Evolutionary conservation across 2,888 invertebrate species (phyloP), one percentile per base, ranked within the genome.

Genomic region (Ophion obscuratus): DNA sequence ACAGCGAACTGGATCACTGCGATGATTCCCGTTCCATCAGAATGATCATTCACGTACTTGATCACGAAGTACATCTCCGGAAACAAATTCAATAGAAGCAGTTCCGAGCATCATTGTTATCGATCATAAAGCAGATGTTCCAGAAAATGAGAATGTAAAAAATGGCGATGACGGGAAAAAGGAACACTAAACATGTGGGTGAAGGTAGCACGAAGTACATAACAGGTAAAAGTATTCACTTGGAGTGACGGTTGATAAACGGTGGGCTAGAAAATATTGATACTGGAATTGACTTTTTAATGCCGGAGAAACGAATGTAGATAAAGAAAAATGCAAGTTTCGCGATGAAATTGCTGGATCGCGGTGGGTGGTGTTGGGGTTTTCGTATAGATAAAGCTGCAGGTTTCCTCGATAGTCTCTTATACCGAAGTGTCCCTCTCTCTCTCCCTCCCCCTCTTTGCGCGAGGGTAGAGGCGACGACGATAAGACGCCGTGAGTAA

Each of bases 401-500:
- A 68, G 71, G 71, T 66, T 78, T 77, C 68, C 71, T 71, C 70
- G 81, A 76, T 79, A 77, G 68, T 84, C 82, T 84, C 70, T 70
- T 47, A 20, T 36, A 53, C 27, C 36, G 57, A 59, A 83, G 78
- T 73, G n/a, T 77, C 78, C 77, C 66, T 70, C 24, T 70, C 47
- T 10, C 14, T 14, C 53, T 14, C 53, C 17, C 53, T 53, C 53
- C 2, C 14, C 17, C 47, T 47, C 61, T 20, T 20, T 9, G 59
- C 70, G 81, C 88, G 87, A 88, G 53, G 91, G 88, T 70, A 57
- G 59, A 88, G 89, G 90, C 90, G 89, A 90, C 91, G 87, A 91
- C 92, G 94, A 93, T 94, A 94, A 94, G 93, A 91, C 91, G 90
- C 90, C 87, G 92, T 94, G 94, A 93, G 94, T 93, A 94, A 94